Conservation (phyloP, 2,113 vertebrate species). For the Serilophus lunatus region DNA sequence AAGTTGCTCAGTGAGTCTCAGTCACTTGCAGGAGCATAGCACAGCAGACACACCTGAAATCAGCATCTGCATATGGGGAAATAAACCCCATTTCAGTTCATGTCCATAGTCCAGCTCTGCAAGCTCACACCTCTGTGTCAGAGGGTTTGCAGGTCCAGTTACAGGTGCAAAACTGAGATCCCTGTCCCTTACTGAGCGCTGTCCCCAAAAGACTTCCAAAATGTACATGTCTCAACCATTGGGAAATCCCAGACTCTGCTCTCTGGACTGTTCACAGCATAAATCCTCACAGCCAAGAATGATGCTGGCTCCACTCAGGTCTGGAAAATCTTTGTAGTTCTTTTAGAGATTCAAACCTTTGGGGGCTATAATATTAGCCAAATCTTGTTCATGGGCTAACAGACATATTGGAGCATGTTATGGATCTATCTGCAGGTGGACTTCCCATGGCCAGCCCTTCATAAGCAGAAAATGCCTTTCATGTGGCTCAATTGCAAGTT, state of each 20-base stretch:
- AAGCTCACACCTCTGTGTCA: not conserved
- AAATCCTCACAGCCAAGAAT: not conserved
- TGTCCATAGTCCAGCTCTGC: not conserved
- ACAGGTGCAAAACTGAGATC: not conserved
- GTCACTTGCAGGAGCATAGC: not conserved
- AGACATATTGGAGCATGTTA: not conserved
- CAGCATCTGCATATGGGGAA: not conserved
- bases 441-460: fast-evolving
- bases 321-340: not conserved
- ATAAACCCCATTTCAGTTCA: not conserved
- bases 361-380: not conserved
- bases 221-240: not conserved
- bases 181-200: not conserved
- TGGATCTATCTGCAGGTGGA: not conserved
- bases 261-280: not conserved
- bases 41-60: not conserved
- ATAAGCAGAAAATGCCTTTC: not conserved
- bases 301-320: not conserved
- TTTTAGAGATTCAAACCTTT: not conserved
- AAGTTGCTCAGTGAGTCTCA: not conserved
- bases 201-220: not conserved
- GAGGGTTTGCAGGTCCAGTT: not conserved
- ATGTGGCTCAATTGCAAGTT: not conserved
- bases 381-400: not conserved
- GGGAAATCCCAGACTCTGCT: not conserved